These are phyloP conservation scores for Ophioninae sp. DNA, from an alignment of 2,888 invertebrate species.

Conservation along the genomic window DNA sequence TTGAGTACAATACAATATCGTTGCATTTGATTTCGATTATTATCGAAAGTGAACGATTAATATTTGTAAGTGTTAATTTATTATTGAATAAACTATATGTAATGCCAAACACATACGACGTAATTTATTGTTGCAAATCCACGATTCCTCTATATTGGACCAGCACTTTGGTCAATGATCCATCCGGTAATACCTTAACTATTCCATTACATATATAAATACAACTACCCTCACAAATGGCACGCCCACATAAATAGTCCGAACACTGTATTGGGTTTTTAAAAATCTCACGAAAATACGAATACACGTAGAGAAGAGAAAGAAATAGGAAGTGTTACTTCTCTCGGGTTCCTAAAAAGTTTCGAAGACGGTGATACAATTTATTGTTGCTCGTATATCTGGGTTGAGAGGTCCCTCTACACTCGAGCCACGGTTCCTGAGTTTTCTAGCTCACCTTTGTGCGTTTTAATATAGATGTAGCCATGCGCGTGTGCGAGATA, in stretches of 20 bases:
- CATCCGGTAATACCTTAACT: too few relatives aligned
- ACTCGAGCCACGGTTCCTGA: slow-evolving; percentile 41
- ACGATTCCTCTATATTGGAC: too few relatives aligned
- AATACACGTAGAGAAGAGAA: not conserved
- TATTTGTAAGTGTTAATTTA: too few relatives aligned
- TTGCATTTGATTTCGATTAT: too few relatives aligned
- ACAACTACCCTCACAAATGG: too few relatives aligned
- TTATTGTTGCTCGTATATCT: slow-evolving; percentile 61
- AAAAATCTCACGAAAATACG: slow-evolving; percentile 6
- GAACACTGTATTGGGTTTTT: slow-evolving; percentile 1
- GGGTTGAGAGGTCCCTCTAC: slow-evolving; percentile 48
- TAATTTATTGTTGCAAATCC: too few relatives aligned
- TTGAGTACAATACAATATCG: too few relatives aligned
- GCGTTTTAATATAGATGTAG: not conserved
- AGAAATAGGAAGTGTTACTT: not conserved
- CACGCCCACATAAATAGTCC: not conserved
- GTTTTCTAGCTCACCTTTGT: slow-evolving; percentile 27
- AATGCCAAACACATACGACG: too few relatives aligned
- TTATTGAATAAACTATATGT: too few relatives aligned
- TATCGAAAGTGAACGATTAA: too few relatives aligned
- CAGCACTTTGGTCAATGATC: too few relatives aligned
- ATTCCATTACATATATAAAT: not conserved
- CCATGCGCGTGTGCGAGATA: not conserved
- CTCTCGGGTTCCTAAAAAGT: slow-evolving; percentile 43
- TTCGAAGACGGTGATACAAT: slow-evolving; percentile 58